Evolutionary conservation across 2,113 vertebrate species (phyloP).

Genomic region (Ceuthmochares aereus): DNA sequence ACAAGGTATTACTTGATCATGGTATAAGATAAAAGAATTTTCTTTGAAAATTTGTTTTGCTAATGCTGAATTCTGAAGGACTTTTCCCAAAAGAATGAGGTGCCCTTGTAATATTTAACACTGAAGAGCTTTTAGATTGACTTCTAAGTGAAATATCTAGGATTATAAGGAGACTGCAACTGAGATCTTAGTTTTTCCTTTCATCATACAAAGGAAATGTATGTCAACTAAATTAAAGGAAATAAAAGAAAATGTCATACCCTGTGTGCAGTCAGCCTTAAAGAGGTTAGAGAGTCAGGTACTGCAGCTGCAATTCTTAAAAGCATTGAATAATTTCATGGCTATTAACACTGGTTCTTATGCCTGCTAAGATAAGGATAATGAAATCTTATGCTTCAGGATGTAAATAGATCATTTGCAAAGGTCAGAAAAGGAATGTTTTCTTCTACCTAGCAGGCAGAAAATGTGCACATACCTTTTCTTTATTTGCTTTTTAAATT

Average conservation of each 20-base stretch:
- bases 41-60: neutral
- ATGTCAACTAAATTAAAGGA: constrained; percentile 48
- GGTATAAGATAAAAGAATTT: neutral
- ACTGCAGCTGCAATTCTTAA: neutral
- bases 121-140: neutral
- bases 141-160: constrained; percentile 32
- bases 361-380: neutral
- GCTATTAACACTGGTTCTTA: neutral
- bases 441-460: neutral
- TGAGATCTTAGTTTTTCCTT: constrained; percentile 2
- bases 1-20: neutral
- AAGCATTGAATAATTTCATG: constrained; percentile 34
- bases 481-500: neutral
- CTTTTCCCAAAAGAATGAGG: neutral
- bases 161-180: neutral
- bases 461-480: neutral
- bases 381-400: constrained; percentile 13
- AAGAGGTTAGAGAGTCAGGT: constrained; percentile 15
- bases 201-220: constrained; percentile 44
- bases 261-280: constrained; percentile 21
- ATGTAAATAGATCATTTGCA: neutral
- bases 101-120: neutral
- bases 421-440: constrained; percentile 31
- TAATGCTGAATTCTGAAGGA: neutral
- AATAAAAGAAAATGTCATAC: constrained; percentile 47